phyloP scores from a whole-genome alignment of 2,888 invertebrate genomes.

The Oscheius onirici region DNA sequence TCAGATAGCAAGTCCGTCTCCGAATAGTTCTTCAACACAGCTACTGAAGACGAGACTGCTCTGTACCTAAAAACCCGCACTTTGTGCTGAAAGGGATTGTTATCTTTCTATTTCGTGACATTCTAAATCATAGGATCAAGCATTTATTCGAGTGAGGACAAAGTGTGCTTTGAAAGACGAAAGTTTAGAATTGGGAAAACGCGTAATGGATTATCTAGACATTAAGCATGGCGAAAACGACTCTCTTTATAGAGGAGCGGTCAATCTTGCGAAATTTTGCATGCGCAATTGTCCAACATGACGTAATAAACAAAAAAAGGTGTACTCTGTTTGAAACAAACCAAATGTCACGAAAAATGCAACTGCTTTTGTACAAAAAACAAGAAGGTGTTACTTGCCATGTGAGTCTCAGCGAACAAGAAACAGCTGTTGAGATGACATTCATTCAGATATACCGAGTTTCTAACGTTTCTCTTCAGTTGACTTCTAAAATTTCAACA shows the following conservation, averaged over 20 bases:
- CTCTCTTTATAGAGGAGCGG: neutral
- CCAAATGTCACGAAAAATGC: neutral
- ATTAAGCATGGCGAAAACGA: neutral
- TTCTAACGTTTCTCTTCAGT: neutral
- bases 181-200: neutral
- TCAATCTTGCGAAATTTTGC: neutral
- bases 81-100: no score
- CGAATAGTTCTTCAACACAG: neutral
- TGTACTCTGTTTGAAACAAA: neutral
- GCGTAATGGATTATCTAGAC: no score
- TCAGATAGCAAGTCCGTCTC: slow-evolving; percentile 18
- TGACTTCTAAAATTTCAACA: neutral
- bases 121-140: no score
- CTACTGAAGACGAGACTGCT: neutral
- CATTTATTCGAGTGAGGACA: no score
- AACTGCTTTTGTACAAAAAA: neutral
- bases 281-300: neutral
- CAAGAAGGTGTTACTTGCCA: slow-evolving; percentile 15
- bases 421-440: neutral
- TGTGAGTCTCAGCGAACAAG: slow-evolving; percentile 9
- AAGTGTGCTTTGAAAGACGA: no score
- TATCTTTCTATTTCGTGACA: no score
- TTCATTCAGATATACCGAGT: slow-evolving; percentile 20
- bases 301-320: neutral
- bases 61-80: neutral